A percentile compares a stretch with the other conserved stretches of the same genome.
Conservation (phyloP, 2,113 vertebrate genomes). For the Saguinus imperator region DNA sequence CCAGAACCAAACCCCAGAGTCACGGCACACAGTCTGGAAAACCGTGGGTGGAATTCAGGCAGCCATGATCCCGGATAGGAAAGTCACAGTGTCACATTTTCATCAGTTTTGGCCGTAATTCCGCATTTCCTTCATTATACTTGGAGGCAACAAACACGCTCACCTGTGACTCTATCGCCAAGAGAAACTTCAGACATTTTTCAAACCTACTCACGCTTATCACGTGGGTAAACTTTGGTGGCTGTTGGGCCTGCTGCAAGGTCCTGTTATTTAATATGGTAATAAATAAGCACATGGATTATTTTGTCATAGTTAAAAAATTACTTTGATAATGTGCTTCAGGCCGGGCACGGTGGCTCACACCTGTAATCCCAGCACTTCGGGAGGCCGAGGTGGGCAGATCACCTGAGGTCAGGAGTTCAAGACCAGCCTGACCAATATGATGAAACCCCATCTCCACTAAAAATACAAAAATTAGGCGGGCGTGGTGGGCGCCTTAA, state of each 20-base stretch:
- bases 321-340: neutral
- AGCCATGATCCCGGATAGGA: neutral
- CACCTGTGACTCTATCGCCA: too few species aligned
- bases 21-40: neutral
- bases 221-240: neutral
- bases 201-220: neutral
- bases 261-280: neutral
- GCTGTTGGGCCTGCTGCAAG: neutral
- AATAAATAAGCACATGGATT: neutral
- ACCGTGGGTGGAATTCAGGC: neutral
- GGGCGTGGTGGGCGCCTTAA: too few species aligned
- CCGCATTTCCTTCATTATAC: neutral
- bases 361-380: too few species aligned
- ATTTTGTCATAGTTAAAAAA: neutral
- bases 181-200: neutral
- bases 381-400: too few species aligned
- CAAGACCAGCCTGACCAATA: too few species aligned
- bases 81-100: neutral
- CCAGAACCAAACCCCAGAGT: neutral
- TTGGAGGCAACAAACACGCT: neutral
- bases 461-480: too few species aligned
- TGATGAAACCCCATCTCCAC: too few species aligned
- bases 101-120: neutral
- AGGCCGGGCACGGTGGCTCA: neutral
- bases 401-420: too few species aligned